Base-by-base conservation (phyloP, 2,888 invertebrate genomes). In the Crocallis elinguaria region DNA sequence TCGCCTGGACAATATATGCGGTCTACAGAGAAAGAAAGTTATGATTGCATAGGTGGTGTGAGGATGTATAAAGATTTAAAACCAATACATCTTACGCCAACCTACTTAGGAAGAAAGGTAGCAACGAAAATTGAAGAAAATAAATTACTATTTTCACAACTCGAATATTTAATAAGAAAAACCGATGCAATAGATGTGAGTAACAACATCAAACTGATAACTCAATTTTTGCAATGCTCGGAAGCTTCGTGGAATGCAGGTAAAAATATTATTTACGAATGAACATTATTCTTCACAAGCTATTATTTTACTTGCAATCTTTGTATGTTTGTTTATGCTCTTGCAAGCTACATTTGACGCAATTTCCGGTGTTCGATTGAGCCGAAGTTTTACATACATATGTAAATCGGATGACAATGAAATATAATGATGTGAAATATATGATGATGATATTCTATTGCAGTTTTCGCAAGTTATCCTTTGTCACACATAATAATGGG, bases 151-250 rank as follows among this genome's bases (percentile, higher is more conserved):
- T 50, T 55, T 37, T 38, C 16, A 23, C 55, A 55, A 42, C 27
- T 55, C 13, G 55, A 55, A 37, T 50, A 50, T 41, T 9, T 37
- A 0, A 36, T 46, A 23, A 46, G 55, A 21, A 50, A 50, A 21
- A 46, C 41, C 0, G 46, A 55, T n/a, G 45, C 38, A 12, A 17
- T 17, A 3, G 55, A 55, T 49, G 46, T 50, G n/a, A 41, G 38
- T 19, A 55, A 50, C 17, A 27, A 48, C 6, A 29, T 54, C 0
- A 21, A 25, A 5, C 23, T 54, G 7, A 29, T 54, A 23, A 38
- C 27, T 11, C 53, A 54, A 29, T 43, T 49, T 29, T 12, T 54
- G n/a, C 43, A 43, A 39, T 54, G 48, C 11, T 13, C 16, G 11
- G 21, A 30, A 9, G 41, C 36, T 7, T n/a, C 17, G 13, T 52